phyloP scores from a whole-genome alignment of 1,140 invertebrate species.

The Eciton burchellii region DNA sequence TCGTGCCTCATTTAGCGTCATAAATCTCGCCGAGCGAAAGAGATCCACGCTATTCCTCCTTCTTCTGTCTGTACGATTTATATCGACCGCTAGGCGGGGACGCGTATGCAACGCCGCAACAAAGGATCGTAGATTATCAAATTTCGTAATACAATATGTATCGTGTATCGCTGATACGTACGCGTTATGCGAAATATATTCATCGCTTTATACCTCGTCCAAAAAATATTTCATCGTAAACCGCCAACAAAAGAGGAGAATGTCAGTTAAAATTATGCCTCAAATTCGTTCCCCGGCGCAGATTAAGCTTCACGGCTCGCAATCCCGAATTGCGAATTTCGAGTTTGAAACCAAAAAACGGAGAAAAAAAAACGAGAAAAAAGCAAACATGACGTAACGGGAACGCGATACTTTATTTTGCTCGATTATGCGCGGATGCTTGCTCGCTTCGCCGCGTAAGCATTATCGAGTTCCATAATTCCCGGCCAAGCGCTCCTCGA shows the following conservation, averaged over 20 bases:
- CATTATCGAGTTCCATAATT: background rate
- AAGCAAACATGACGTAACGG: too few species aligned
- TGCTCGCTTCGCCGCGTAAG: background rate
- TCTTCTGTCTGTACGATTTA: conserved; percentile 18
- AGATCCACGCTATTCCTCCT: background rate
- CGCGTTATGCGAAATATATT: background rate
- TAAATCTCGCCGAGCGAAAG: conserved; percentile 36
- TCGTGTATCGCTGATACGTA: background rate
- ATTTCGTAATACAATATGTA: background rate
- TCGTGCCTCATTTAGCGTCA: conserved; percentile 58
- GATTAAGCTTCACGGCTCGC: background rate
- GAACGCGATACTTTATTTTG: conserved; percentile 7
- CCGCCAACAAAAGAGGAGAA: background rate
- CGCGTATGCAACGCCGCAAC: too few species aligned
- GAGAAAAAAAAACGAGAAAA: too few species aligned
- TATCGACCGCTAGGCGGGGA: too few species aligned
- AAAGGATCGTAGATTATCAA: conserved; percentile 15
- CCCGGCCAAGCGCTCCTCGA: background rate
- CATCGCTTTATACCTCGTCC: background rate
- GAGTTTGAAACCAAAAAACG: too few species aligned
- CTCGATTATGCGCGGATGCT: background rate
- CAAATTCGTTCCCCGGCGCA: background rate
- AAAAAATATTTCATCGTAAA: background rate
- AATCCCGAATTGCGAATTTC: conserved; percentile 16
- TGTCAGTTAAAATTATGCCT: conserved; percentile 12